Percentiles rank a stretch among this genome's conserved stretches.
Conservation (phyloP, 1,140 invertebrate species). For the Scylla paramamosain region DNA sequence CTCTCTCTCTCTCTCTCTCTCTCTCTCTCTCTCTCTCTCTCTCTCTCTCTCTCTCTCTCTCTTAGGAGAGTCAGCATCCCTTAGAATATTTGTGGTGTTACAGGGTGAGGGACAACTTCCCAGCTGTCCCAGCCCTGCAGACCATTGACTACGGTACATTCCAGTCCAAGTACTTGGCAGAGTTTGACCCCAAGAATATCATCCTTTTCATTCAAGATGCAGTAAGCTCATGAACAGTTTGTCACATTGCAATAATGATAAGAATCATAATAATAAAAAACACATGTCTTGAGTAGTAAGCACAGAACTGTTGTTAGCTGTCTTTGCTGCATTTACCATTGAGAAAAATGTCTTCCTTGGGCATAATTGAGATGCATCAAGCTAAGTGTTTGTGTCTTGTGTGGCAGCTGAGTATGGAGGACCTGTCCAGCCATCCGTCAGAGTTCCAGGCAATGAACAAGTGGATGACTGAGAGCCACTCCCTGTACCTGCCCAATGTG, state of each 20-base stretch:
- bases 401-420: conserved; percentile 76
- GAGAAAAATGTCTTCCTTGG: too few species aligned
- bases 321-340: too few species aligned
- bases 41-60: too few species aligned
- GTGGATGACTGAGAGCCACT: conserved; percentile 74
- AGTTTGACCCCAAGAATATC: conserved; percentile 74
- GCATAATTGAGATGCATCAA: too few species aligned
- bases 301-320: too few species aligned
- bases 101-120: not conserved
- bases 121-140: conserved; percentile 71
- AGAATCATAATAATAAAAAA: too few species aligned
- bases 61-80: too few species aligned
- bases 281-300: too few species aligned
- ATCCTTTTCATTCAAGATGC: conserved; percentile 76
- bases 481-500: conserved; percentile 75
- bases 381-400: not conserved
- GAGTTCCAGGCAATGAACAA: conserved; percentile 69
- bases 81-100: too few species aligned
- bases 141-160: conserved; percentile 68
- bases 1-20: too few species aligned
- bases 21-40: too few species aligned
- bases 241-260: too few species aligned
- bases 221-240: conserved; percentile 40
- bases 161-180: conserved; percentile 67
- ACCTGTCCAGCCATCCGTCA: conserved; percentile 65